Evolutionary conservation across 2,888 invertebrate genomes (phyloP), one percentile per base, ranked within the genome.

Genomic region (Plagodis pulveraria): DNA sequence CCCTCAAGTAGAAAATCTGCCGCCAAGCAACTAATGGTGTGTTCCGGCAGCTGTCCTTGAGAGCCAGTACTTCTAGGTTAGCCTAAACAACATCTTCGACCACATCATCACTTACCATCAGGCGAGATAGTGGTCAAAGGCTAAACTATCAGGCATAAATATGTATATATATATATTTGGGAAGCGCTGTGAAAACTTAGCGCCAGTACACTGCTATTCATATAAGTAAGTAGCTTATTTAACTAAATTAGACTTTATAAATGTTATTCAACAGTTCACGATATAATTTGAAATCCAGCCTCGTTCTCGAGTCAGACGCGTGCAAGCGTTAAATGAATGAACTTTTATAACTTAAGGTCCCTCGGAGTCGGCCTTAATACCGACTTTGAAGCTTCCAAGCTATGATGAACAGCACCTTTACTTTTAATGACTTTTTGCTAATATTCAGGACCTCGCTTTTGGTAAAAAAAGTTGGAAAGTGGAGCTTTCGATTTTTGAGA

Each of bases 351-450:
- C 78, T 90, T 87, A 87, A 80, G 89, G 83, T 77, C 81, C 73
- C 70, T 65, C 76, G 78, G 79, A 86, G 79, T 87, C 82, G 77
- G 77, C 74, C 75, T 86, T 90, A 87, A 89, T 87, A 83, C 87
- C 82, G 86, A 86, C 89, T 90, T 90, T 88, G 89, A 88, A 83
- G 82, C 78, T 76, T 44, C 35, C 55, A 34, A 12, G 60, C 45
- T 77, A 82, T 91, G 91, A 91, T 91, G 91, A 91, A 91, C 88
- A 89, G 81, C 86, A 74, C 81, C 85, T 87, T 89, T 83, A 91
- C 88, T 91, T 92, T 91, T 91, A 92, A 92, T 92, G 91, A 91
- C 91, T 92, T 92, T 91, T 88, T 86, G 91, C 90, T 91, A 89
- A 91, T 91, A 90, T 91, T 87, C 89, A 72, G 74, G 74, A 83